Evolutionary conservation across 2,888 invertebrate species (phyloP).

Genomic region (Meiosimyza decipiens): DNA sequence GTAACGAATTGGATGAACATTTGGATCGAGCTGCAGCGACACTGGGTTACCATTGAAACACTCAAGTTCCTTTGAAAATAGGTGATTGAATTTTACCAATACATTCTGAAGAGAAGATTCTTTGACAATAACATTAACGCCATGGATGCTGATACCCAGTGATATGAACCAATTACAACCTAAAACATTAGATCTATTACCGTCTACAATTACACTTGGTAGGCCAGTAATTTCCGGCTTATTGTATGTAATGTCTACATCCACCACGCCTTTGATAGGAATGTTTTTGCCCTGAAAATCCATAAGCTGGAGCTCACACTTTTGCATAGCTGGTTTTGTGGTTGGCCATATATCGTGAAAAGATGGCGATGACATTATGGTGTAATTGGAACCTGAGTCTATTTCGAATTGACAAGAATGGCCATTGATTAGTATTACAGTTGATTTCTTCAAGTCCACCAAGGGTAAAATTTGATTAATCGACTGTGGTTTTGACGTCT

Average conservation of each 20-base stretch:
- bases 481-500: background rate
- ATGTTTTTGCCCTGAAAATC: background rate
- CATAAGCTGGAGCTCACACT: background rate
- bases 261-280: constrained; percentile 22
- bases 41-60: constrained; percentile 35
- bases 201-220: no score
- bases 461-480: background rate
- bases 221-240: no score
- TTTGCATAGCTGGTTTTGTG: background rate
- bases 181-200: no score
- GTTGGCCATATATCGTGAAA: constrained; percentile 4
- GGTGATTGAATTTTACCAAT: constrained; percentile 27
- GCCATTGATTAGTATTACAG: background rate
- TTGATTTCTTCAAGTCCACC: background rate
- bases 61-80: constrained; percentile 36
- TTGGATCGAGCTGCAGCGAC: constrained; percentile 16
- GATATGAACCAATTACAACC: no score
- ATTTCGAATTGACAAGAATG: background rate
- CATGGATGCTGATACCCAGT: no score
- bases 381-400: background rate
- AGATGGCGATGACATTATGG: background rate
- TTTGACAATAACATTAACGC: constrained; percentile 19
- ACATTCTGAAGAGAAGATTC: background rate
- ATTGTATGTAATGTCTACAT: no score
- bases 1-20: constrained; percentile 20